These are phyloP conservation scores for Himalopsyche japonica DNA, from an alignment of 2,888 invertebrate genomes.

Conservation along the genomic window DNA sequence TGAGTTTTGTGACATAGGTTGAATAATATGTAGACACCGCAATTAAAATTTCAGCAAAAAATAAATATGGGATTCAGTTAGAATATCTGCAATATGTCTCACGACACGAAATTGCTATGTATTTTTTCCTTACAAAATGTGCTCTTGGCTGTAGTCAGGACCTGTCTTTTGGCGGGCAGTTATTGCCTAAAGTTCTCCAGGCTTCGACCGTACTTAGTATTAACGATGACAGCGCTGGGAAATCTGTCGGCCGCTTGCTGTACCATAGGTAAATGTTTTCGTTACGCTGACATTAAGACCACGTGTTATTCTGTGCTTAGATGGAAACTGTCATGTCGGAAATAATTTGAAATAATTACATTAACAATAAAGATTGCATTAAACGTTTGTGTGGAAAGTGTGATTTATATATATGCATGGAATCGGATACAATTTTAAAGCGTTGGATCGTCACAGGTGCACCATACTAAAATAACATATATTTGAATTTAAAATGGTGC, in stretches of 20 bases:
- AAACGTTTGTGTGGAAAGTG: not conserved
- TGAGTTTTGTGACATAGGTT: too few relatives aligned
- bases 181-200: not conserved
- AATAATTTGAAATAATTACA: not conserved
- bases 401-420: not conserved
- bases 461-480: not conserved
- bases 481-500: too few relatives aligned
- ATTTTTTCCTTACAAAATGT: too few relatives aligned
- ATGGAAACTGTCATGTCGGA: not conserved
- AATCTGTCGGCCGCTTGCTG: slow-evolving; percentile 21
- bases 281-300: slow-evolving; percentile 8
- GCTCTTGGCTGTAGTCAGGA: not conserved
- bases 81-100: too few relatives aligned
- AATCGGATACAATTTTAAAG: not conserved
- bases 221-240: slow-evolving; percentile 30
- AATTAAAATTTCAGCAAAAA: too few relatives aligned
- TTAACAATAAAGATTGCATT: not conserved
- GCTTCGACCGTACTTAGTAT: slow-evolving; percentile 11
- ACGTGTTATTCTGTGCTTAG: not conserved
- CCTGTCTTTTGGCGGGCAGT: not conserved
- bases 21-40: too few relatives aligned
- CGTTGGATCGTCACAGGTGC: not conserved
- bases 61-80: too few relatives aligned
- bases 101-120: too few relatives aligned
- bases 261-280: slow-evolving; percentile 28